phyloP scores from a whole-genome alignment of 2,888 invertebrate species.

The Pandemis corylana region DNA sequence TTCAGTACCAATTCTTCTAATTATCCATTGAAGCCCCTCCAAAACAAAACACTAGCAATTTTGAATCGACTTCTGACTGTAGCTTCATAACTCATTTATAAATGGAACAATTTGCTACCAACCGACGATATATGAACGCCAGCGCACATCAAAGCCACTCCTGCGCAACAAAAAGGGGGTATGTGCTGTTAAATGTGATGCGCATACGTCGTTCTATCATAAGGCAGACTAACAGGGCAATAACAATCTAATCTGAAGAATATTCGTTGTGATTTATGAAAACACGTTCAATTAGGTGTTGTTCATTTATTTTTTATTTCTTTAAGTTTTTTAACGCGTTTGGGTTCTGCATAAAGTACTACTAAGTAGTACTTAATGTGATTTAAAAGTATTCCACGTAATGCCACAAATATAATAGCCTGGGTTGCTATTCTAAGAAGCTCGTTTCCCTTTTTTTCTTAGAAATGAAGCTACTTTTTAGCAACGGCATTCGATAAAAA shows the following conservation, averaged over 20 bases:
- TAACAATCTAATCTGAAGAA: conserved; percentile 62
- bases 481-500: too few relatives aligned
- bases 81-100: conserved; percentile 30
- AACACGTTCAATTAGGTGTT: conserved; percentile 72
- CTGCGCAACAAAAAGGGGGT: conserved; percentile 6
- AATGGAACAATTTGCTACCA: conserved; percentile 37
- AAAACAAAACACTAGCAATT: not conserved
- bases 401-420: too few relatives aligned
- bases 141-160: conserved; percentile 49
- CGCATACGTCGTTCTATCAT: conserved; percentile 34
- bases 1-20: too few relatives aligned
- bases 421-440: too few relatives aligned
- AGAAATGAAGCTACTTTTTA: too few relatives aligned
- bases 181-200: not conserved
- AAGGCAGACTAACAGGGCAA: conserved; percentile 60
- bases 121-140: conserved; percentile 44
- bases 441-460: too few relatives aligned
- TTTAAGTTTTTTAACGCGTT: conserved; percentile 39
- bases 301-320: conserved; percentile 58
- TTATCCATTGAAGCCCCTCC: too few relatives aligned
- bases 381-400: too few relatives aligned
- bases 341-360: conserved; percentile 40
- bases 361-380: not conserved
- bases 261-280: conserved; percentile 70
- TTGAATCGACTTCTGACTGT: conserved; percentile 20